phyloP scores from a whole-genome alignment of 2,797 vertebrate species.

The Aplochiton taeniatus region DNA sequence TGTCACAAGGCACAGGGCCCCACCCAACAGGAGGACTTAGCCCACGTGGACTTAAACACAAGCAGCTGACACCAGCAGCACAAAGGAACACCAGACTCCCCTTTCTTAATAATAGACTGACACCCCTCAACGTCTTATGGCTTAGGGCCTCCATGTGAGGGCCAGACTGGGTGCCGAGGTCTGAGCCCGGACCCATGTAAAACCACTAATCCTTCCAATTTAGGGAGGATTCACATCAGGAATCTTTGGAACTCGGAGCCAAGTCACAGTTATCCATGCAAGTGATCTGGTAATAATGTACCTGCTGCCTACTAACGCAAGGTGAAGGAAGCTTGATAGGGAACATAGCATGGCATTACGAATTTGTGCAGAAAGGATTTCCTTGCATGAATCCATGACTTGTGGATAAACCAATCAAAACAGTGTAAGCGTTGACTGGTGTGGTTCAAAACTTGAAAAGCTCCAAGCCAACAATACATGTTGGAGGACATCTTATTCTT shows the following conservation, averaged over 20 bases:
- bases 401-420: too few species aligned
- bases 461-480: too few species aligned
- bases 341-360: background rate
- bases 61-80: constrained; percentile 34
- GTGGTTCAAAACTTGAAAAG: too few species aligned
- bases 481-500: too few species aligned
- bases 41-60: constrained; percentile 44
- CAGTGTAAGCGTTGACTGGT: too few species aligned
- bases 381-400: too few species aligned
- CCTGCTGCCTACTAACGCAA: background rate
- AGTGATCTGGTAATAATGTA: background rate
- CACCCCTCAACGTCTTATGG: background rate
- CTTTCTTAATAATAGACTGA: background rate
- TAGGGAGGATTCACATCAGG: constrained; percentile 17
- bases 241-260: constrained; percentile 27
- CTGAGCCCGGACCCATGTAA: constrained; percentile 26
- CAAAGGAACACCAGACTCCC: constrained; percentile 43
- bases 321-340: background rate
- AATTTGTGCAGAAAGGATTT: too few species aligned
- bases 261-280: constrained; percentile 14
- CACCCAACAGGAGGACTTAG: constrained; percentile 54
- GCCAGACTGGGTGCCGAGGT: constrained; percentile 40
- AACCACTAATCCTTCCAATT: constrained; percentile 27
- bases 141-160: background rate
- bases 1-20: constrained; percentile 58